Conservation (phyloP, 2,797 vertebrate genomes). For the Sylvilagus floridanus region DNA sequence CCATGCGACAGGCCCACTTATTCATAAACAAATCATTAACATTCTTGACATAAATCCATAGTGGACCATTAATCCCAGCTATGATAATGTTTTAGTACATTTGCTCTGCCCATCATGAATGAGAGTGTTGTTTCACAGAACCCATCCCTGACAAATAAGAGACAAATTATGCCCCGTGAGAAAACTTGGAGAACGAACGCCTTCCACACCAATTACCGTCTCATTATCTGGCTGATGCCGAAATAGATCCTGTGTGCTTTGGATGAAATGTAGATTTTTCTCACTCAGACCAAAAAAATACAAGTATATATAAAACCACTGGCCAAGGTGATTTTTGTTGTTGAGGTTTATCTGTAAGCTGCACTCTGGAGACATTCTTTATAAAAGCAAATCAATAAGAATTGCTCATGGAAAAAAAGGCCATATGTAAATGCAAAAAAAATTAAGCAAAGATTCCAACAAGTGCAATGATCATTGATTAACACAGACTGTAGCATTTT, state of each 20-base stretch:
- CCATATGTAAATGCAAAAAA: neutral
- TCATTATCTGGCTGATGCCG: constrained; percentile 84
- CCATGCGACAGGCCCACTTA: constrained; percentile 88
- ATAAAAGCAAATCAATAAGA: constrained; percentile 43
- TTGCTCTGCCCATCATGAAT: constrained; percentile 87
- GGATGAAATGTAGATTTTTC: constrained; percentile 77
- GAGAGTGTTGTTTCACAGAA: constrained; percentile 86
- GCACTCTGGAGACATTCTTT: neutral
- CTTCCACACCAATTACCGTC: constrained; percentile 83
- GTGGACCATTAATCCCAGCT: constrained; percentile 86
- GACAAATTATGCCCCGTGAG: constrained; percentile 87
- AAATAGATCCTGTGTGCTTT: constrained; percentile 79
- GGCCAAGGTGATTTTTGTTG: constrained; percentile 40
- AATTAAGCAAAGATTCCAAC: neutral
- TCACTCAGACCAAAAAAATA: constrained; percentile 57
- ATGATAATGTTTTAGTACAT: constrained; percentile 89
- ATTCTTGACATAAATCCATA: constrained; percentile 91
- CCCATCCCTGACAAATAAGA: constrained; percentile 85
- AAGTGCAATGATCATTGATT: neutral
- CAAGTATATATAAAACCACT: constrained; percentile 52
- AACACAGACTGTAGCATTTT: neutral
- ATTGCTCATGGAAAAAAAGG: neutral
- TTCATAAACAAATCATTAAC: constrained; percentile 92
- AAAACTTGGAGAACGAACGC: constrained; percentile 84
- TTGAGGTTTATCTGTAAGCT: constrained; percentile 20